Base-by-base conservation (phyloP, 2,888 invertebrate genomes). In the Stictocephala bisonia region DNA sequence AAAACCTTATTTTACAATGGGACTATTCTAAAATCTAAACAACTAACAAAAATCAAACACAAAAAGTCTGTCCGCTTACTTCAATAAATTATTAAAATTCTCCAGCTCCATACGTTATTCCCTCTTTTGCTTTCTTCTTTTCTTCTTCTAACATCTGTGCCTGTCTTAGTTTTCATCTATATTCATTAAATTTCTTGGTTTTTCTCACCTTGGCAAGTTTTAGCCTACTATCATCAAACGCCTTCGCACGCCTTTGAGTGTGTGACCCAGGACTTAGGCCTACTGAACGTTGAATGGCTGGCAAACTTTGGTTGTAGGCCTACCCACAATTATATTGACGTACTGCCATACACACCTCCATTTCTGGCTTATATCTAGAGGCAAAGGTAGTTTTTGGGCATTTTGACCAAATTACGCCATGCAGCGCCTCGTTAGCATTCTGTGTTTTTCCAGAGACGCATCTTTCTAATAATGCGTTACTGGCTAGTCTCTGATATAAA, bases 321-420 rank as follows among this genome's bases (percentile, higher is more conserved):
- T n/a, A 41, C 13, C 67, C 48, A 50, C 26, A 48, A 50, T 67
- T 67, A 40, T 50, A 67, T 18, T 50, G 48, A 24, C 67, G 48
- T 2, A 67, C 15, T 0, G 50, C 27, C 18, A 27, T 50, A 27
- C 27, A 22, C 6, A 50, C 50, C n/a, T 18, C 27, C 0, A 50
- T 31, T 40, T 67, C 48, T 9, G 48, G 29, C 48, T 29, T 71
- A 41, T 26, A 58, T 58, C 29, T 41, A 27, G 71, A 58, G 9
- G 58, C 18, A 41, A 71, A 71, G 11, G 20, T 20, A 26, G 26
- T 58, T 41, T 71, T 58, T 15, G 29, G 58, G 20, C 70, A 58
- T 58, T 58, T 71, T 35, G 41, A 27, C 71, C 35, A 58, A n/a
- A 71, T 44, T 24, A 70, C 40, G 31, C 53, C 53, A 15, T 70